Evolutionary conservation across 2,888 invertebrate species (phyloP), one percentile per base, ranked within the genome.

Genomic region (Drosophila nigritarsus): DNA sequence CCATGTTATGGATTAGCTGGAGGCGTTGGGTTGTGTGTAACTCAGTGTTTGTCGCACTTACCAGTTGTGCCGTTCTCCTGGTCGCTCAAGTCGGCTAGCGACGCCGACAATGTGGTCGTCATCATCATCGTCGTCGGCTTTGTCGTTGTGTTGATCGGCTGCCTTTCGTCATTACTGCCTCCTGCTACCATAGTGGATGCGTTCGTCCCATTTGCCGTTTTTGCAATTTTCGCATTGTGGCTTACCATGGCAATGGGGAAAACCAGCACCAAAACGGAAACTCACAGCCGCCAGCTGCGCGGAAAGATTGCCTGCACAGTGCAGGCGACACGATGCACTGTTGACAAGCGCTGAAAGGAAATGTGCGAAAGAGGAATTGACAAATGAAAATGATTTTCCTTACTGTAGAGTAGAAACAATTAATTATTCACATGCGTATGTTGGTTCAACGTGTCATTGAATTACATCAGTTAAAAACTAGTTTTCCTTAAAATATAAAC

Each of bases 11-110:
- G 42, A 72, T 76, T 63, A 75, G 48, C 50, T 40, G 3, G 24
- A 15, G 56, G 50, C 55, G 34, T 30, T 24, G 11, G 34, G 30
- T 60, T 30, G 73, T 73, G 73, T 73, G 30, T 55, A 59, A 51
- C 49, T 50, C 40, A 40, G n/a, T 30, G 42, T 50, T 64, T 80
- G n/a, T 75, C 62, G 60, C 70, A 90, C 91, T 92, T 83, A 91
- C 91, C 91, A 61, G 91, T 92, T 65, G 91, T 86, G 38, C 90
- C 91, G 75, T 88, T 91, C 65, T 92, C 91, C 29, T 82, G 75
- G n/a, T 86, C 83, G 72, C 83, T 87, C 63, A 83, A 38, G 61
- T 91, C 89, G 67, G 53, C 87, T 50, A 83, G 60, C 34, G 85
- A 85, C 30, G 80, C 73, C 51, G 89, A 89, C 66, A 87, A 66